Percentiles rank a stretch among this genome's conserved stretches.
Conservation (phyloP, 1,140 invertebrate genomes). For the Dufourea novaeangliae region DNA sequence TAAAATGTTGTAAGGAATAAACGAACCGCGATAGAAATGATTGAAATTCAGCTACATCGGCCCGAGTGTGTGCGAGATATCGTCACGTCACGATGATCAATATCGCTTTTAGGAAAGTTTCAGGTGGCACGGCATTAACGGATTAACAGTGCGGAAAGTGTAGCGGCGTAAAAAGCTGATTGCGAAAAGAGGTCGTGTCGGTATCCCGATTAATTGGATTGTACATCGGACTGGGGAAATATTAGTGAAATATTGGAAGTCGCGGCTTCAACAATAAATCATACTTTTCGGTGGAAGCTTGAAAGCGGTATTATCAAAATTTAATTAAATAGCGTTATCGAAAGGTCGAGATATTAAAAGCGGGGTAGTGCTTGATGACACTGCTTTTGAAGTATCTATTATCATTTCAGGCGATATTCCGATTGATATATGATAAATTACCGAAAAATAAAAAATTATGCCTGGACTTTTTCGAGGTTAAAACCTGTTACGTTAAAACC, state of each 20-base stretch:
- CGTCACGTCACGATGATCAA: constrained; percentile 17
- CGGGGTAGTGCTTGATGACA: too few relatives aligned
- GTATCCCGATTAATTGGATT: constrained; percentile 48
- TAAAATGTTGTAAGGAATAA: neutral
- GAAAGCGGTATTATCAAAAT: constrained; percentile 31
- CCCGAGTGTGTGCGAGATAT: too few relatives aligned
- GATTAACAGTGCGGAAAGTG: constrained; percentile 41
- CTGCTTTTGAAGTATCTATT: too few relatives aligned
- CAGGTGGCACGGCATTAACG: constrained; percentile 32
- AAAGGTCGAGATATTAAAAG: neutral
- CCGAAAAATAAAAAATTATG: too few relatives aligned
- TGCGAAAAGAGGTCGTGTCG: constrained; percentile 31
- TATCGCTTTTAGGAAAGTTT: constrained; percentile 21
- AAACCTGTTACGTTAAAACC: too few relatives aligned
- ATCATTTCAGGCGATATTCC: too few relatives aligned
- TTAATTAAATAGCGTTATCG: neutral
- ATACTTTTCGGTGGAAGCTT: neutral
- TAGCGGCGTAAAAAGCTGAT: constrained; percentile 43
- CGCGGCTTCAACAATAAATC: constrained; percentile 6
- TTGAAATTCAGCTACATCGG: neutral
- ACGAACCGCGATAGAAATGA: neutral
- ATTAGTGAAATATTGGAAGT: constrained; percentile 24
- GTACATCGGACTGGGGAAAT: constrained; percentile 22
- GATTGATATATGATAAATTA: too few relatives aligned
- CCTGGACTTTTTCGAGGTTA: too few relatives aligned